Conservation (phyloP, 1,140 invertebrate species). For the Meloidogyne floridensis region DNA sequence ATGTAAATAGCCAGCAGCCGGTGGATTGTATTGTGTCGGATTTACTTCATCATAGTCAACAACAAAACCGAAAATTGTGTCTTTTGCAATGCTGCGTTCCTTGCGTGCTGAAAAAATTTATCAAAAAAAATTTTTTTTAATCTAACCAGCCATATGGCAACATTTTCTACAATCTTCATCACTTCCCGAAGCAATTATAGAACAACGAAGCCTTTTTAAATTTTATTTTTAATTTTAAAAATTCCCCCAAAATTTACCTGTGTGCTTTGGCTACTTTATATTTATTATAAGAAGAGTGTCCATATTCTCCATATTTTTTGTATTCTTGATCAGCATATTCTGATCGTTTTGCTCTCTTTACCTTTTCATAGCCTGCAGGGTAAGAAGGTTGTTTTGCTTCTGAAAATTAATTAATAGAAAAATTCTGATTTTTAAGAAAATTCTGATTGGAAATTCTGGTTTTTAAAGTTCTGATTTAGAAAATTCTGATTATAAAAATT, state of each 20-base stretch:
- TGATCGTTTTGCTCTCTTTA: not conserved
- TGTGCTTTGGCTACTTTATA: constrained; percentile 31
- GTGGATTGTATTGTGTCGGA: not conserved
- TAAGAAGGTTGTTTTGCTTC: not conserved
- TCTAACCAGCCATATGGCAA: constrained; percentile 32
- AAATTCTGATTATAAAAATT: no score
- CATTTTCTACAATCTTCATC: constrained; percentile 34
- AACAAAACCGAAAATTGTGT: constrained; percentile 29
- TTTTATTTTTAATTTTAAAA: not conserved
- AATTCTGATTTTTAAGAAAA: no score
- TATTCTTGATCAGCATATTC: constrained; percentile 12
- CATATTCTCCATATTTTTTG: not conserved
- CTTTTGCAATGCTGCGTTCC: constrained; percentile 22
- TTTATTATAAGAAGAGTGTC: not conserved
- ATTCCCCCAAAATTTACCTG: not conserved
- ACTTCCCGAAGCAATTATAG: constrained; percentile 32
- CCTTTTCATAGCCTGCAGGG: not conserved
- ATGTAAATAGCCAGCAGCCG: not conserved
- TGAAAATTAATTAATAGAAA: no score
- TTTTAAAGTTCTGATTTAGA: no score
- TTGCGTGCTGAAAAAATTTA: constrained; percentile 14
- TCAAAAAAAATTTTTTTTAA: not conserved
- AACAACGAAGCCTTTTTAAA: constrained; percentile 34
- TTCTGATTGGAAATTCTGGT: no score
- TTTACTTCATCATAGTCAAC: constrained; percentile 30